Evolutionary conservation across 23 tunicate species (phyloP).

Genomic region (Oikopleura albicans): DNA sequence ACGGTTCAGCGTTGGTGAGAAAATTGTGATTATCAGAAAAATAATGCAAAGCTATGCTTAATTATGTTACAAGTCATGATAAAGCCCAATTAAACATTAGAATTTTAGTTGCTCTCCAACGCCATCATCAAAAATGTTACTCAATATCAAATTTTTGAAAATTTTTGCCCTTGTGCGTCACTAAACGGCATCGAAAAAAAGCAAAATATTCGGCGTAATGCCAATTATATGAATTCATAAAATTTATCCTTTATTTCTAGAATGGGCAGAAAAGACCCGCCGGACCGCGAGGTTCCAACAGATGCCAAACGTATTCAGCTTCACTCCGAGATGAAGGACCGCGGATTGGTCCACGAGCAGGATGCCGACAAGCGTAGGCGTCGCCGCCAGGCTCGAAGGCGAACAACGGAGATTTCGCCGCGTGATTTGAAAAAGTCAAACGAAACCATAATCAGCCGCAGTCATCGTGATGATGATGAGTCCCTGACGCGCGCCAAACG

Average conservation of each 20-base stretch:
- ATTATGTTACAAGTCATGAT: no score
- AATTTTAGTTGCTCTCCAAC: no score
- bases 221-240: no score
- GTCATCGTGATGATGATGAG: background rate
- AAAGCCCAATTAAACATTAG: no score
- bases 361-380: background rate
- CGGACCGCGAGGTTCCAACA: background rate
- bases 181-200: background rate
- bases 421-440: background rate
- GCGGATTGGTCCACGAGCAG: background rate
- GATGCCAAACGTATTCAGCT: background rate
- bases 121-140: no score
- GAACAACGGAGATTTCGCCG: background rate
- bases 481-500: background rate
- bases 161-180: background rate
- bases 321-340: background rate
- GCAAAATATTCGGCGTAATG: no score
- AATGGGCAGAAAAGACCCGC: slow-evolving; percentile 8
- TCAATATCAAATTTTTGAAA: no score
- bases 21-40: no score
- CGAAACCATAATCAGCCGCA: background rate
- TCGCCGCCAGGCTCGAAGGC: background rate
- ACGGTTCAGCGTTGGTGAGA: no score
- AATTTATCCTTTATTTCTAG: background rate
- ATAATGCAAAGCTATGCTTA: no score